Evolutionary conservation across 2,797 vertebrate species (phyloP), one percentile per base, ranked within the genome.

Genomic region (Heterohyrax brucei): DNA sequence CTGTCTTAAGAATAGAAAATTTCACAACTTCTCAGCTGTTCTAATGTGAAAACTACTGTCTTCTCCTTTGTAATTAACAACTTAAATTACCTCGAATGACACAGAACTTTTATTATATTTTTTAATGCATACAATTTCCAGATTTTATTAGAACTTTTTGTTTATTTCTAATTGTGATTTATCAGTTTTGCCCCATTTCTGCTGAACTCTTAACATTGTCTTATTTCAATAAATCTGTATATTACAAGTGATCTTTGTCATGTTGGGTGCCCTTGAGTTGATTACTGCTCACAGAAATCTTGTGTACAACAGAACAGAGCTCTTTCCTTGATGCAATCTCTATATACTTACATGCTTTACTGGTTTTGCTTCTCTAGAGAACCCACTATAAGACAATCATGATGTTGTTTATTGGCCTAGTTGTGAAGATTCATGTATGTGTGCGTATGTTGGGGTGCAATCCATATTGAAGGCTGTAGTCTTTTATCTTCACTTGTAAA

Each of bases 1-100:
- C 91, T 98, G 93, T 94, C 90, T 98, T 91, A 97, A 88, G 83
- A 97, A 95, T 72, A 96, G 44, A 89, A 95, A 87, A 91, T 95
- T 97, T 91, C 39, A 39, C 59, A 59, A 93, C 92, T 22, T 89
- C 50, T 81, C 56, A 81, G 78, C 13, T 92, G 59, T 76, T 96
- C 90, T 77, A 76, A 70, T 88, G 78, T 14, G 73, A 82, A 97
- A 87, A 89, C 5, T 46, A 59, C 75, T 95, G 53, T 9, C 46
- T 78, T 59, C 56, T 53, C 12, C 30, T 76, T 94, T 73, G 39
- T 73, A 78, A 70, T 88, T 88, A 90, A 8, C 28, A 86, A 76
- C 24, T 77, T 87, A 89, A 93, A 77, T 76, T 64, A 7, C 88
- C 56, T 39, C 28, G 12, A 84, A 95, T 72, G 56, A 72, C 7